Percentiles rank a stretch among this genome's conserved stretches.
Conservation (phyloP, 2,113 vertebrate species). For the Antennarius striatus region DNA sequence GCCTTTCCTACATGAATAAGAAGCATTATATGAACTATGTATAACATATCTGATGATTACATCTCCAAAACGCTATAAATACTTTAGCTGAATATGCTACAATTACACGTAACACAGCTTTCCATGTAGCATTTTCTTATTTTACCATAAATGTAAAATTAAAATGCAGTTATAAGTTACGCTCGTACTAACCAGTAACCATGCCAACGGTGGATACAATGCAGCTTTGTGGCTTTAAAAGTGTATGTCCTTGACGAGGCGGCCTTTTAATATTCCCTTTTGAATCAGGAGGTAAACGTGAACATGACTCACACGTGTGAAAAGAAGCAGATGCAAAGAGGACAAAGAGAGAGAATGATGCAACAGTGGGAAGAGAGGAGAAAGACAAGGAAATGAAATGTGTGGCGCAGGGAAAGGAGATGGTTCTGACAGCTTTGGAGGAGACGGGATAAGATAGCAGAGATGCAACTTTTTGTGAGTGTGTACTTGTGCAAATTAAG, state of each 20-base stretch:
- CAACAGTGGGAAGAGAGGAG: constrained; percentile 4
- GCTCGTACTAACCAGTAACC: no score
- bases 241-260: background rate
- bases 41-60: no score
- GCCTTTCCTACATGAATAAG: no score
- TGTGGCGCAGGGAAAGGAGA: constrained; percentile 6
- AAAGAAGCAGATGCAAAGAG: background rate
- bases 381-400: constrained; percentile 5
- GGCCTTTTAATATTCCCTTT: constrained; percentile 29
- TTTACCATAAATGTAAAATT: no score
- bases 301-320: background rate
- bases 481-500: background rate
- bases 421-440: constrained; percentile 30
- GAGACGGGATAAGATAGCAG: constrained; percentile 15
- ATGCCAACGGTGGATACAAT: background rate
- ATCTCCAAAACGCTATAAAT: no score
- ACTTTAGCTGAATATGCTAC: no score
- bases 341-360: constrained; percentile 5
- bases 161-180: no score
- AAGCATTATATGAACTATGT: no score
- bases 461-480: background rate
- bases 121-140: no score
- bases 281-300: background rate
- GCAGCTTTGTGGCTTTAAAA: background rate
- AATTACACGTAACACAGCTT: no score